phyloP scores from a whole-genome alignment of 2,113 vertebrate species.

The Proteles cristata region DNA sequence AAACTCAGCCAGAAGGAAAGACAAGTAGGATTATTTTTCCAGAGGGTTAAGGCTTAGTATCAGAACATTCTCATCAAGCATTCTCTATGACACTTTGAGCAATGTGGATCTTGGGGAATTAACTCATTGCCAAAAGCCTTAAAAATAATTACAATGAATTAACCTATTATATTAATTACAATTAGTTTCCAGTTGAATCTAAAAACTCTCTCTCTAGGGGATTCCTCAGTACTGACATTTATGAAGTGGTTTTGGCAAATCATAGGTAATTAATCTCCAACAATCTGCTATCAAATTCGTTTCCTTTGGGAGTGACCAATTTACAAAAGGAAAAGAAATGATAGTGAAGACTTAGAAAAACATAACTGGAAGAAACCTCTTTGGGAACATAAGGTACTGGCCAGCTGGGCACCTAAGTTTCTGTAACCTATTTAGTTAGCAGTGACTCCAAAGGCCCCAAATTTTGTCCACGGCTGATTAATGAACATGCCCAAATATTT shows the following conservation, averaged over 20 bases:
- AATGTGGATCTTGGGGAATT: conserved; percentile 68
- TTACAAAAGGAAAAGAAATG: conserved; percentile 52
- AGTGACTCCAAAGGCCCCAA: not conserved
- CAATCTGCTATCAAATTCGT: conserved; percentile 65
- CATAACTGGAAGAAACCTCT: not conserved
- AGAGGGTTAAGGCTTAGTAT: conserved; percentile 64
- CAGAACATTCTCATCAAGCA: conserved; percentile 68
- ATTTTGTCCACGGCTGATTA: not conserved
- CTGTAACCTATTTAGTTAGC: not conserved
- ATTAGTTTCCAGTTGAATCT: conserved; percentile 76
- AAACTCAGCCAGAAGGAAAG: conserved; percentile 60
- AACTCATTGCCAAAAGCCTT: conserved; percentile 77
- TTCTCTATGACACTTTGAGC: conserved; percentile 60
- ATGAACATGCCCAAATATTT: not conserved
- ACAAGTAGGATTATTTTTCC: conserved; percentile 54
- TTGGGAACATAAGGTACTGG: not conserved
- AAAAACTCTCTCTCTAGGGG: conserved; percentile 68
- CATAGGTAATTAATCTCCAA: conserved; percentile 74
- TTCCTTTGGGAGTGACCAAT: conserved; percentile 73
- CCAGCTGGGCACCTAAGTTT: not conserved
- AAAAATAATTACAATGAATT: conserved; percentile 81
- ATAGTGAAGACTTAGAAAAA: conserved; percentile 47
- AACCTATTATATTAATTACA: conserved; percentile 81
- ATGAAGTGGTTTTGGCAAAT: conserved; percentile 67
- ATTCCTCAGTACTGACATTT: conserved; percentile 67